Base-by-base conservation (phyloP, 2,888 invertebrate genomes). In the Cremastobaeus sp. region DNA sequence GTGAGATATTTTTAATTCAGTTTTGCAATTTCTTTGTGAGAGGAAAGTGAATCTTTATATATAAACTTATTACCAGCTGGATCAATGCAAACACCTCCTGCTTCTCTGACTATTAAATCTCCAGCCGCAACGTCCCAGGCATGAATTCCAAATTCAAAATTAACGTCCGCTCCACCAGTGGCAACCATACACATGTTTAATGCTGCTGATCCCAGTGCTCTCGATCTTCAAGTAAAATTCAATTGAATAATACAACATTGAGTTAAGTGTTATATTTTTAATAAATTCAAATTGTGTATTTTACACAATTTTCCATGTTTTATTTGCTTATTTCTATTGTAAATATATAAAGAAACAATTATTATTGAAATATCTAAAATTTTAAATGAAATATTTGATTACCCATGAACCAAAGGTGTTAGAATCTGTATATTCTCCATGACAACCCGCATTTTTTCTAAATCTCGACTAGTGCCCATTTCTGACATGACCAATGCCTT, bases 101-200 rank as follows among this genome's bases (percentile, higher is more conserved):
- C 98, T 89, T 99, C 99, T 48, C 92, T 90, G 0, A 98, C 93
- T 62, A 99, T 91, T n/a, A 98, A 88, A 84, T 93, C 93, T 0
- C 96, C 97, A n/a, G 96, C 96, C 34, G 95, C 95, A 52, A 94
- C 91, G 83, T 96, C 96, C 99, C 99, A 99, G 20, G 95, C 94
- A 88, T 99, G 98, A 77, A 97, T 93, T 0, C 98, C 98, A 89
- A 93, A 95, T 88, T 98, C 98, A 84, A 93, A 95, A 87, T 96
- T 96, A 1, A 92, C 93, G 89, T 98, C 97, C 2, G 94, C 93
- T 2, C 91, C 93, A 0, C 99, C 99, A 79, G 93, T 87, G 0
- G 98, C 99, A 0, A 99, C 96, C 92, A 94, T 94, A 9, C 95
- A 94, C 94, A 99, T 95, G 84, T 98, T 95, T 74, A 98, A 88